Conservation (phyloP, 1,140 invertebrate genomes). For the Eulimnadia texana region DNA sequence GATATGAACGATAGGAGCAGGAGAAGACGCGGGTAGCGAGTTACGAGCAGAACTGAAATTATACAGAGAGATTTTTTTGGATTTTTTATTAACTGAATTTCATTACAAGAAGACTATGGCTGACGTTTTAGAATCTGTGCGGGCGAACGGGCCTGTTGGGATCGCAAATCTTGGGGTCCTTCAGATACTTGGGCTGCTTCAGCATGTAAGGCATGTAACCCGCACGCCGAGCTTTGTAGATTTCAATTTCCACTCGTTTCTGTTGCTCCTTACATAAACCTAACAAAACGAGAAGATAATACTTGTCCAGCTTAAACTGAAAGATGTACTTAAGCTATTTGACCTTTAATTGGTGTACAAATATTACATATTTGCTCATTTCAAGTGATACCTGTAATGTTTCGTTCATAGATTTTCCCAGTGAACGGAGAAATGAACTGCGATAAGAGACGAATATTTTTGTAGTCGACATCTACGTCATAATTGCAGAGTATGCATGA, state of each 20-base stretch:
- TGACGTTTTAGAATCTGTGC: slow-evolving; percentile 48
- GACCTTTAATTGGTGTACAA: no score
- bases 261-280: slow-evolving; percentile 63
- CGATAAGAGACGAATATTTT: slow-evolving; percentile 76
- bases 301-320: no score
- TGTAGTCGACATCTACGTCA: slow-evolving; percentile 72
- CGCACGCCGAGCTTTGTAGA: slow-evolving; percentile 51
- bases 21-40: no score
- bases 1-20: no score
- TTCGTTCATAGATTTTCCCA: slow-evolving; percentile 72
- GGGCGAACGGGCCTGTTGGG: slow-evolving; percentile 61
- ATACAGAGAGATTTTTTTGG: no score
- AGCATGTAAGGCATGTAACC: slow-evolving; percentile 58
- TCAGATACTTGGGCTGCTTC: slow-evolving; percentile 56
- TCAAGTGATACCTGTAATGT: slow-evolving; percentile 79
- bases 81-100: no score
- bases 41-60: no score
- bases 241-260: slow-evolving; percentile 47
- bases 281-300: no score
- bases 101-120: background rate
- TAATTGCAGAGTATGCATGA: slow-evolving; percentile 78
- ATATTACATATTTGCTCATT: no score
- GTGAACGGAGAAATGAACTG: slow-evolving; percentile 92
- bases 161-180: slow-evolving; percentile 76
- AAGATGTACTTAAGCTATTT: no score